phyloP scores from a whole-genome alignment of 2,113 vertebrate species.

The Atherinomorus stipes region DNA sequence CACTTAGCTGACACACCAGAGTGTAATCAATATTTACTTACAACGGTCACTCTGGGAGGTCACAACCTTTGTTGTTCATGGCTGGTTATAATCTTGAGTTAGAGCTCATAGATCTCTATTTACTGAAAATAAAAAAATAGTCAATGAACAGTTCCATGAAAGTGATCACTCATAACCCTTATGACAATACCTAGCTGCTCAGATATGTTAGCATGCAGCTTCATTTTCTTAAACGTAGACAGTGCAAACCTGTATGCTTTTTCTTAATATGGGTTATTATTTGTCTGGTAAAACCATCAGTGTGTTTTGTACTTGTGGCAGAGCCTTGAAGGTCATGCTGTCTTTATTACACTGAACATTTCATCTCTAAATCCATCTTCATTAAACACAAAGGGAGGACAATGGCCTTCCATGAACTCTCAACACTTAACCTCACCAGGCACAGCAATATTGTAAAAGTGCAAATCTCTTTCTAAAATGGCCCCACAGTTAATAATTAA shows the following conservation, averaged over 20 bases:
- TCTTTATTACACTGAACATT: conserved; percentile 76
- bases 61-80: conserved; percentile 66
- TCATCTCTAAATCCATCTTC: conserved; percentile 82
- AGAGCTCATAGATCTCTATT: conserved; percentile 51
- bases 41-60: conserved; percentile 75
- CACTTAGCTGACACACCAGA: conserved; percentile 69
- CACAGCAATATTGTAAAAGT: conserved; percentile 78
- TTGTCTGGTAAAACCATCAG: conserved; percentile 38
- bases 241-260: conserved; percentile 2
- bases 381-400: conserved; percentile 75
- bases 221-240: background rate
- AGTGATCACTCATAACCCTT: conserved; percentile 9
- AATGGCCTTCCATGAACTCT: conserved; percentile 72
- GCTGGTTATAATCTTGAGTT: conserved; percentile 70
- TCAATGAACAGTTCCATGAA: conserved; percentile 21
- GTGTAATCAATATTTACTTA: conserved; percentile 78
- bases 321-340: conserved; percentile 71
- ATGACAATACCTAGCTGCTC: conserved; percentile 1
- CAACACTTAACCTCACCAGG: conserved; percentile 80
- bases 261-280: conserved; percentile 31
- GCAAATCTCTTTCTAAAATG: conserved; percentile 77
- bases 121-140: conserved; percentile 23
- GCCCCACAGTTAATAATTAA: conserved; percentile 83
- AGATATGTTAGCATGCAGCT: conserved; percentile 4
- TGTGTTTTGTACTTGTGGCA: conserved; percentile 40